A percentile compares a stretch with the other conserved stretches of the same genome.
phyloP scores from a whole-genome alignment of 2,113 vertebrate species.

The Mormyrus lacerda region DNA sequence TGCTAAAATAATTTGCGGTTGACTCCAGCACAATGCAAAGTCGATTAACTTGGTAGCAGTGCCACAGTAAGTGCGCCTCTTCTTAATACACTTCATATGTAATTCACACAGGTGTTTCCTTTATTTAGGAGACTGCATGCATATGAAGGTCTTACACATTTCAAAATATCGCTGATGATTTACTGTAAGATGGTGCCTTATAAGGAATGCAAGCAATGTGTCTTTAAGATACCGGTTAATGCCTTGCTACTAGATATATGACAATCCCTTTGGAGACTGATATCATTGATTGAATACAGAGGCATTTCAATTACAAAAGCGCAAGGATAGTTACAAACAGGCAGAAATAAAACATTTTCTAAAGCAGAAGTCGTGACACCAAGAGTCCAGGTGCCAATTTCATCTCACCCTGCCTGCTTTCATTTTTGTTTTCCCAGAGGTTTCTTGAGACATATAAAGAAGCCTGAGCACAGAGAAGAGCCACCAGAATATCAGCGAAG shows the following conservation, averaged over 20 bases:
- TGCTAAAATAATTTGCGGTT: neutral
- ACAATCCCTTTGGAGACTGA: neutral
- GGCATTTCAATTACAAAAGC: slow-evolving; percentile 4
- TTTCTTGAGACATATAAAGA: slow-evolving; percentile 20
- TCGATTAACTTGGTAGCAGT: neutral
- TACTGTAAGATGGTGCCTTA: neutral
- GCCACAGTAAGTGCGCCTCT: neutral
- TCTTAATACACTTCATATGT: neutral
- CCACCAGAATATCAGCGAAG: neutral
- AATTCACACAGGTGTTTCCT: neutral
- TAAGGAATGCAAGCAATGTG: neutral
- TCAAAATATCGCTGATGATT: neutral
- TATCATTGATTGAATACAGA: neutral
- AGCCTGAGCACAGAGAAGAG: slow-evolving; percentile 5
- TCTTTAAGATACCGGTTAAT: neutral
- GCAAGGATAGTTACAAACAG: neutral
- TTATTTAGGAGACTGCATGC: neutral
- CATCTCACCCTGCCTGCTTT: slow-evolving; percentile 1
- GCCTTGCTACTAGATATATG: neutral
- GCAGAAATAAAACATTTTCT: neutral
- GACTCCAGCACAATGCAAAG: neutral
- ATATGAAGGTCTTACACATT: neutral
- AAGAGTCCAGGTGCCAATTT: slow-evolving; percentile 15
- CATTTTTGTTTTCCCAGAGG: slow-evolving; percentile 12
- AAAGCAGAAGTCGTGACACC: neutral